Base-by-base conservation (phyloP, 2,797 vertebrate genomes). In the Sorex maritimensis region DNA sequence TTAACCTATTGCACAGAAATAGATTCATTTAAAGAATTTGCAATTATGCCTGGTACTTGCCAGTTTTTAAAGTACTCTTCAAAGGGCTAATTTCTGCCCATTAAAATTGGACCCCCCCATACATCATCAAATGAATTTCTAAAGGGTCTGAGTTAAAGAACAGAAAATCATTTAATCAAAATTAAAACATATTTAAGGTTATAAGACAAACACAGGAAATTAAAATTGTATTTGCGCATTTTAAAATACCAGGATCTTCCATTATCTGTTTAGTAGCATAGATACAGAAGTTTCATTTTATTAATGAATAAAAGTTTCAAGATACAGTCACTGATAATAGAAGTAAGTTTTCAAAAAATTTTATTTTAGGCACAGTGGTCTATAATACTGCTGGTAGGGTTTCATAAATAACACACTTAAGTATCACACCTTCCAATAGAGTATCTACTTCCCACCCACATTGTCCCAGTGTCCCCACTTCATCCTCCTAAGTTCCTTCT, bases 1-100 rank as follows among this genome's bases (percentile, higher is more conserved):
- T 97, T 96, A 95, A 88, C 72, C 81, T 94, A 91, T 55, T 95
- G 73, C 80, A 90, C 80, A 94, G 88, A 94, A 93, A 96, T 41
- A 95, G 74, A 93, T 73, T 92, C 69, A 92, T 95, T 55, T 85
- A 85, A 86, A 94, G 83, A 86, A 87, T 87, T 65, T 95, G 74
- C 91, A 92, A 94, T 93, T 92, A 96, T 75, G 58, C 30, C n/a
- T 84, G 15, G 58, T 86, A 92, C 92, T 83, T 84, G 73, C 49
- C 85, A 91, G 69, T 92, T 96, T 71, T 41, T 78, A 93, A 95
- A 95, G 94, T 89, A 92, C 46, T 82, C 93, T 92, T 94, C 21
- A 6, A 81, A 78, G 41, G 38, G 65, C 75, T 93, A 88, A 96
- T 96, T 94, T 95, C 74, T 94, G 34, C 46, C 49, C 77, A 93